Conservation (phyloP, 2,113 vertebrate species). For the Pangasianodon hypophthalmus region DNA sequence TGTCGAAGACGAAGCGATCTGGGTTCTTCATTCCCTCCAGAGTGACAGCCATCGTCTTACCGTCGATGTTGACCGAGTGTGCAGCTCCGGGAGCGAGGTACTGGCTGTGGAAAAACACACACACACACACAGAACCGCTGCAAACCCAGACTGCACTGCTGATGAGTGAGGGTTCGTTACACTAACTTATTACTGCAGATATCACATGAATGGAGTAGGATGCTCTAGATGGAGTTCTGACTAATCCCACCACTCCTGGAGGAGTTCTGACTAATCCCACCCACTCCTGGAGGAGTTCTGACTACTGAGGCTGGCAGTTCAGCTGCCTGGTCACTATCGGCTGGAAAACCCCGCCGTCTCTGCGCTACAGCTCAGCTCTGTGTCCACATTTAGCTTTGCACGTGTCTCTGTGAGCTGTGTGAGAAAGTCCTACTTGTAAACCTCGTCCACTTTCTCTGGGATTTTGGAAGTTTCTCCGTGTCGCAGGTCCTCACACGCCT, state of each 20-base stretch:
- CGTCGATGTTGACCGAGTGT: conserved; percentile 93
- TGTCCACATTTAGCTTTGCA: neutral
- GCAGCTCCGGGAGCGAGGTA: conserved; percentile 90
- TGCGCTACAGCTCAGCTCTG: neutral
- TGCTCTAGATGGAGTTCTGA: neutral
- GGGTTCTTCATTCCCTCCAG: conserved; percentile 82
- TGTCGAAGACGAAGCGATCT: conserved; percentile 88
- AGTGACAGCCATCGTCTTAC: conserved; percentile 89
- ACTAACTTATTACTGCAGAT: too few species aligned
- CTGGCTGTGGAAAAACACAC: conserved; percentile 69
- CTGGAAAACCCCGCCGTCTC: neutral
- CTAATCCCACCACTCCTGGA: neutral
- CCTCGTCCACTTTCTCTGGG: conserved; percentile 74
- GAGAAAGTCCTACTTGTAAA: conserved; percentile 81
- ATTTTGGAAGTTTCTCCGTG: conserved; percentile 85
- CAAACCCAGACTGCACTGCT: neutral
- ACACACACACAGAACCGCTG: neutral
- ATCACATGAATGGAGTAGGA: too few species aligned
- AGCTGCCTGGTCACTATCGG: neutral
- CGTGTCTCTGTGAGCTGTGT: neutral
- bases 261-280: too few species aligned
- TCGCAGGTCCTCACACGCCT: conserved; percentile 87
- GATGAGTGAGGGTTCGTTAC: neutral
- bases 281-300: neutral
- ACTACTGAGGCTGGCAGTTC: neutral